Base-by-base conservation (phyloP, 1,140 invertebrate species). In the Copidosoma floridanum region DNA sequence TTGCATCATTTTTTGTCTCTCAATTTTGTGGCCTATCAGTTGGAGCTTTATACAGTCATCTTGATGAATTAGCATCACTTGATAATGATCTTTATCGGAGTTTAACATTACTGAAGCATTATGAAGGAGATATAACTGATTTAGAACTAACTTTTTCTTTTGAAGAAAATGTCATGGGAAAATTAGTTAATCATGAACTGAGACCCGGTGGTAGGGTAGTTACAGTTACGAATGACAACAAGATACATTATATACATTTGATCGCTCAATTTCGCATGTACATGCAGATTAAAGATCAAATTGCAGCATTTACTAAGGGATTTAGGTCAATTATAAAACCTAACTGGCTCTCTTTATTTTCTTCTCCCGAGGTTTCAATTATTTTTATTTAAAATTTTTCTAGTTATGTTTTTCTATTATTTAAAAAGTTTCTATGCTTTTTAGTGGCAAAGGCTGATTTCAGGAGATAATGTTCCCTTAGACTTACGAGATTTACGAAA, bases 201-300 rank as follows among this genome's bases (percentile, higher is more conserved):
- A 86, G 97, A 64, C 93, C 96, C 12, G 96, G 96, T 12, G 98
- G 98, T 16, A 91, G 90, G 80, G 90, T 90, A 2, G 87, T 97
- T 44, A 85, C 92, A 18, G 95, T 99, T 3, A 98, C 93, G 2
- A 96, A 98, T 82, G 93, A 97, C 73, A 99, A 98, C 81, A 98
- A 95, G 81, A 97, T 98, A 57, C 92, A 92, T 71, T 99, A 99
- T 76, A 96, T 99, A 44, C 97, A 99, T 79, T 82, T 95, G 65
- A 98, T 99, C 94, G 97, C 98, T 3, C 94, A 97, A 77, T 99
- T 98, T 77, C 88, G 95, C 63, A 97, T 99, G 91, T 93, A 98
- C 72, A 89, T 90, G 6, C 97, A 99, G 84, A 98, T 97, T 59
- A 91, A 92, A 69, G 93, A 98, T 53, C 98, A 99, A 82, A 96